Conservation (phyloP, 2,888 invertebrate species). For the Acleris literana region DNA sequence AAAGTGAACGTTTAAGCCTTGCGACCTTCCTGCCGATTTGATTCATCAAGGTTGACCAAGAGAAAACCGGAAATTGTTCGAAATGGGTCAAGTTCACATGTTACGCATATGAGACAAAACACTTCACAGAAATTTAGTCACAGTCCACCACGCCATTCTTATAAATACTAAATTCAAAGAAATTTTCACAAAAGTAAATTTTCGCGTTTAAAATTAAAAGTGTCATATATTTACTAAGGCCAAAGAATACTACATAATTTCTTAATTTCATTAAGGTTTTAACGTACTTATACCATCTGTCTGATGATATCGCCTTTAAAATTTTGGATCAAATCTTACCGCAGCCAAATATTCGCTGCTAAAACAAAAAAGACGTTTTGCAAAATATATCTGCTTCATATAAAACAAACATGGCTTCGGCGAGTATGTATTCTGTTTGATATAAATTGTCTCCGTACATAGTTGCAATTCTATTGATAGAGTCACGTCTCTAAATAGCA, state of each 20-base stretch:
- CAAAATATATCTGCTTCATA: slow-evolving; percentile 11
- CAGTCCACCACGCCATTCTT: background rate
- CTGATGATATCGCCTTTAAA: slow-evolving; percentile 21
- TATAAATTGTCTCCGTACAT: background rate
- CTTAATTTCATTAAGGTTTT: slow-evolving; percentile 8
- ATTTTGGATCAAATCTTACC: slow-evolving; percentile 18
- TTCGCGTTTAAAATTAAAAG: too few species aligned
- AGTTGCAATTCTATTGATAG: background rate
- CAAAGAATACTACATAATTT: background rate
- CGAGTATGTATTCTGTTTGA: background rate
- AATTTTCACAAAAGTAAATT: too few species aligned
- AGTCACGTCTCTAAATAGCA: slow-evolving; percentile 6
- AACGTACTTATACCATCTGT: slow-evolving; percentile 16
- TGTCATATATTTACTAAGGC: background rate
- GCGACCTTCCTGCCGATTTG: slow-evolving; percentile 52
- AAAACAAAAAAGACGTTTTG: slow-evolving; percentile 13
- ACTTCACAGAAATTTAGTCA: slow-evolving; percentile 9
- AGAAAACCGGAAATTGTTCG: slow-evolving; percentile 54
- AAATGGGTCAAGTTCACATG: slow-evolving; percentile 57
- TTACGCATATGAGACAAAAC: slow-evolving; percentile 29
- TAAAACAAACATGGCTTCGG: background rate
- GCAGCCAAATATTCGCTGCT: slow-evolving; percentile 15
- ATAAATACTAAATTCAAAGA: background rate
- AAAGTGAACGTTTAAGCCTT: slow-evolving; percentile 36
- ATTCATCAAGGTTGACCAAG: slow-evolving; percentile 51